Base-by-base conservation (phyloP, 2,888 invertebrate genomes). In the Ctenicera cuprea region DNA sequence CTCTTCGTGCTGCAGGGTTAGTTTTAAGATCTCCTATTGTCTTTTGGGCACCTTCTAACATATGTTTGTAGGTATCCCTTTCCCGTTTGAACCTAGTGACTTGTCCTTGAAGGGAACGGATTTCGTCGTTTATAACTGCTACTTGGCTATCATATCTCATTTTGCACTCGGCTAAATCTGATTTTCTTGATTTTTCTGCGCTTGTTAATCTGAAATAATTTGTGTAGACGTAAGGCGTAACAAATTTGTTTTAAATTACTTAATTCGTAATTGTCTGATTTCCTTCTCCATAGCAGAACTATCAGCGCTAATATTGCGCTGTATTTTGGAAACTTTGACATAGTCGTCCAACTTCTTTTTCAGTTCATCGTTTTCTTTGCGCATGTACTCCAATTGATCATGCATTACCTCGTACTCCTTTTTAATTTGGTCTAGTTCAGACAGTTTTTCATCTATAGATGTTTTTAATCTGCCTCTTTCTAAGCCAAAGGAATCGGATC, bases 1-100 rank as follows among this genome's bases (percentile, higher is more conserved):
- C 88, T 78, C 90, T 88, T 12, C 78, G 80, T 2, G 85, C 74
- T 33, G 88, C 88, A 0, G 91, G 90, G 18, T 88, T 88, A 64
- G 83, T 87, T 85, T 94, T 95, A 20, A 95, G 88, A 78, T 95
- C 94, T 0, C 92, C 90, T 80, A 95, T 94, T 41, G 94, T 93
- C 86, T 94, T 94, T 84, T 96, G 96, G 0, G 96, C 95, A 11
- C 94, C 93, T 83, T 96, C 96, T 45, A 97, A 86, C 93, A 97
- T 95, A 84, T 96, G 95, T 79, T 95, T 95, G 83, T 95, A 96
- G 64, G 94, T 94, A 84, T 97, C 97, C 67, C 96, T 90, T 86
- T 97, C 97, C 73, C 95, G 90, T 84, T 95, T 95, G 84, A 96
- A 96, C 80, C 95, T 90, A 20, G 93, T 90, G 78, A 94, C 91